Conservation (phyloP, 2,888 invertebrate genomes). For the Acanthosoma haemorrhoidale region DNA sequence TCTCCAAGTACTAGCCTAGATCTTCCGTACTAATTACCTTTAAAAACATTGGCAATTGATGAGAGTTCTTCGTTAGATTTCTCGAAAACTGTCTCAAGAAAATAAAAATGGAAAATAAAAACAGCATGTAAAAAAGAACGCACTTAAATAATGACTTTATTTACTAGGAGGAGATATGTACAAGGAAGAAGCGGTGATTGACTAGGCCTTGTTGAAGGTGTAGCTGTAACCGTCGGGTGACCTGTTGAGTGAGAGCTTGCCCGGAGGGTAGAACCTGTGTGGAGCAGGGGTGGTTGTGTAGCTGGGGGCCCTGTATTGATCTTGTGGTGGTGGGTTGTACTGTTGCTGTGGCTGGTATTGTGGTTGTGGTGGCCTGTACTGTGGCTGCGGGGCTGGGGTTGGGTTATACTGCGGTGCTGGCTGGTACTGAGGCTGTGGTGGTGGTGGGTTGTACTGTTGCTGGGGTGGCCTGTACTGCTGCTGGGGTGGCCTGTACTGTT, state of each 20-base stretch:
- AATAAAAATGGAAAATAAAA: background rate
- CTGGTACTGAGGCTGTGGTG: slow-evolving; percentile 45
- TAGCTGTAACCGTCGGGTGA: slow-evolving; percentile 85
- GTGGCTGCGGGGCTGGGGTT: slow-evolving; percentile 49
- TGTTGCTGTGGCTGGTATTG: slow-evolving; percentile 47
- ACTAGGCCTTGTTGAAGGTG: slow-evolving; percentile 46
- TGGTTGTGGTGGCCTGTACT: slow-evolving; percentile 44
- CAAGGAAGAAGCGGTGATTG: slow-evolving; percentile 30
- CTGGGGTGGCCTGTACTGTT: slow-evolving; percentile 50
- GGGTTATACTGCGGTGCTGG: slow-evolving; percentile 48
- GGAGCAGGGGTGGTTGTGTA: slow-evolving; percentile 61
- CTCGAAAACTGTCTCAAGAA: too few species aligned
- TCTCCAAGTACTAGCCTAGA: too few species aligned
- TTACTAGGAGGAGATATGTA: slow-evolving; percentile 35
- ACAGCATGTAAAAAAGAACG: background rate
- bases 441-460: slow-evolving; percentile 42
- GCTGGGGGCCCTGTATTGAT: slow-evolving; percentile 42
- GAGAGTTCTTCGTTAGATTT: too few species aligned
- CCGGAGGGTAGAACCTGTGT: slow-evolving; percentile 74
- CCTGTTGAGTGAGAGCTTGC: slow-evolving; percentile 77
- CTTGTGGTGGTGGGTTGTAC: slow-evolving; percentile 44
- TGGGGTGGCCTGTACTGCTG: slow-evolving; percentile 46
- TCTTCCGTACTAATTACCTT: too few species aligned
- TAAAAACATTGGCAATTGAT: too few species aligned
- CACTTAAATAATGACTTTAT: slow-evolving; percentile 30